phyloP scores from a whole-genome alignment of 2,113 vertebrate species.

The Otis tarda region DNA sequence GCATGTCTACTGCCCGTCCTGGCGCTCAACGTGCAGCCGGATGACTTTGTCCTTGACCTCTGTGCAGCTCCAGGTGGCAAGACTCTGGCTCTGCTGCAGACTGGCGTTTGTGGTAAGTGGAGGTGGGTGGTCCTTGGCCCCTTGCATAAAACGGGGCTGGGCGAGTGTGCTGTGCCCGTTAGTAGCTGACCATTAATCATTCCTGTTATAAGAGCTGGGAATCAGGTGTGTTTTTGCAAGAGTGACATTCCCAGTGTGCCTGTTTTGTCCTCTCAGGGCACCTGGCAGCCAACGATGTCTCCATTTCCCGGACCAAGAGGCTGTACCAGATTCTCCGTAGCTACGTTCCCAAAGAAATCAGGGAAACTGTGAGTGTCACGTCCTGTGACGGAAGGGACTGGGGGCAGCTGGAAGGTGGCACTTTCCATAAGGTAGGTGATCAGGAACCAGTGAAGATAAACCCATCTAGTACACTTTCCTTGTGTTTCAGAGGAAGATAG shows the following conservation, averaged over 20 bases:
- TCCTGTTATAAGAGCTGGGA: background rate
- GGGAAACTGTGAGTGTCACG: conserved; percentile 77
- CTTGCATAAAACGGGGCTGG: accelerated
- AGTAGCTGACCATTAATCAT: accelerated
- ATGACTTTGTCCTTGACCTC: conserved; percentile 86
- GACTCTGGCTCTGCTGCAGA: conserved; percentile 88
- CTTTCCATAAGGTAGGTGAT: conserved; percentile 86
- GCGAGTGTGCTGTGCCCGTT: background rate
- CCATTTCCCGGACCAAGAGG: conserved; percentile 80
- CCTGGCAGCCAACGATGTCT: conserved; percentile 86
- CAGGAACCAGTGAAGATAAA: background rate
- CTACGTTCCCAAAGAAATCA: conserved; percentile 80
- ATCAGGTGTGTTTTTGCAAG: background rate
- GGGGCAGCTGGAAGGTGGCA: conserved; percentile 77
- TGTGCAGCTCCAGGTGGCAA: conserved; percentile 96
- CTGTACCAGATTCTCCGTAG: conserved; percentile 79
- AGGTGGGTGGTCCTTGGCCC: background rate
- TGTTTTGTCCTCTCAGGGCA: conserved; percentile 70
- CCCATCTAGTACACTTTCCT: background rate
- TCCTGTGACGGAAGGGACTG: conserved; percentile 86
- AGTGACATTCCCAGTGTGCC: background rate
- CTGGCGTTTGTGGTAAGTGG: conserved; percentile 81
- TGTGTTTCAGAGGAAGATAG: background rate
- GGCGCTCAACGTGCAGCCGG: conserved; percentile 80
- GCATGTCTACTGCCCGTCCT: conserved; percentile 92